A percentile compares a stretch with the other conserved stretches of the same genome.
These are phyloP conservation scores for Nemotelus pantherinus DNA, from an alignment of 2,888 invertebrate genomes.

Conservation along the genomic window DNA sequence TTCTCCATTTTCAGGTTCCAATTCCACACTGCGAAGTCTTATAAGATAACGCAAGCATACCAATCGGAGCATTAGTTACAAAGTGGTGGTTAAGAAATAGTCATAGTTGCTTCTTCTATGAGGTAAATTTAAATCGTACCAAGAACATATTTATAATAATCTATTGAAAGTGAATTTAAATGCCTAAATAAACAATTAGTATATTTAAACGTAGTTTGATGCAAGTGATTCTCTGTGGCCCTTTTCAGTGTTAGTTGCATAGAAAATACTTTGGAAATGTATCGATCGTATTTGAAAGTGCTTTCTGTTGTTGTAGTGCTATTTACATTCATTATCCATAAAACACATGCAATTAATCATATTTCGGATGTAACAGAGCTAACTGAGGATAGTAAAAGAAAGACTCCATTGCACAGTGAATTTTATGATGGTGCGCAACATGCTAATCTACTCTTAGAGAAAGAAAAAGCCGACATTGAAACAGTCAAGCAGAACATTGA, in stretches of 20 bases:
- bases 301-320: too few relatives aligned
- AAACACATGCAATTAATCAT: constrained; percentile 35
- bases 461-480: constrained; percentile 63
- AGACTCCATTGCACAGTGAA: constrained; percentile 56
- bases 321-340: too few relatives aligned
- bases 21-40: constrained; percentile 58
- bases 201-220: too few relatives aligned
- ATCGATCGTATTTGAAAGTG: too few relatives aligned
- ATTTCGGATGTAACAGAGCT: constrained; percentile 64
- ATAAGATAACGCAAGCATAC: constrained; percentile 65
- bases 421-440: constrained; percentile 15
- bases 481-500: constrained; percentile 62
- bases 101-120: constrained; percentile 46
- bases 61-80: constrained; percentile 64
- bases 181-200: too few relatives aligned
- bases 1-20: constrained; percentile 21
- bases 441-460: constrained; percentile 57
- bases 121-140: constrained; percentile 33
- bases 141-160: constrained; percentile 1
- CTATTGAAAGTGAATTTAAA: constrained; percentile 24
- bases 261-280: too few relatives aligned
- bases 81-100: constrained; percentile 62
- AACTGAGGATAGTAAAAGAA: constrained; percentile 61
- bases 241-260: background rate
- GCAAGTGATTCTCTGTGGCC: background rate